Conservation (phyloP, 2,113 vertebrate species). For the Merops nubicus region DNA sequence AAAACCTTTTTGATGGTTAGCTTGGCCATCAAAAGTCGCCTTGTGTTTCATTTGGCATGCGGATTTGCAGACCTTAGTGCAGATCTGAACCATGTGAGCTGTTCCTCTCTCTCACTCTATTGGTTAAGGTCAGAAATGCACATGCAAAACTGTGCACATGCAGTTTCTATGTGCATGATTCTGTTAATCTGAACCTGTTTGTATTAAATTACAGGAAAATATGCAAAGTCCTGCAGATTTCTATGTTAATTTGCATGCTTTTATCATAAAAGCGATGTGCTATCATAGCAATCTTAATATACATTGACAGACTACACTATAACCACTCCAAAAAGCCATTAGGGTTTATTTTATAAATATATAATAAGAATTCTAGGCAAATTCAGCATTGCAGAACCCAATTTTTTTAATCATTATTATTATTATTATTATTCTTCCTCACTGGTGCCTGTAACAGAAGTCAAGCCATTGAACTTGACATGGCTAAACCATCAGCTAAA, state of each 20-base stretch:
- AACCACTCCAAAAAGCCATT: constrained; percentile 56
- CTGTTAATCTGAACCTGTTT: constrained; percentile 36
- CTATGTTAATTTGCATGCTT: constrained; percentile 64
- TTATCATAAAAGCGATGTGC: constrained; percentile 56
- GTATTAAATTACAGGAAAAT: constrained; percentile 38
- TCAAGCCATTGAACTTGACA: background rate
- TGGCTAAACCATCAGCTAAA: background rate
- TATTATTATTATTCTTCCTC: too few species aligned
- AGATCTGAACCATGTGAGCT: background rate
- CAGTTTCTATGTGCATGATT: background rate
- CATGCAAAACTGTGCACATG: background rate
- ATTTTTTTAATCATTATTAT: background rate
- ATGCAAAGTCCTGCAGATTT: constrained; percentile 55
- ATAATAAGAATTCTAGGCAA: constrained; percentile 35
- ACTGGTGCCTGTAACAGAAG: constrained; percentile 24
- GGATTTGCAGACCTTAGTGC: background rate
- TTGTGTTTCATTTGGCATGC: constrained; percentile 12
- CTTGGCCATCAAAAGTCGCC: constrained; percentile 30
- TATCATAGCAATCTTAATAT: constrained; percentile 66
- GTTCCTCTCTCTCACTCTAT: background rate
- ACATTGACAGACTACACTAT: constrained; percentile 49
- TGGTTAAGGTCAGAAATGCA: background rate
- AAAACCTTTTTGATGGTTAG: constrained; percentile 49
- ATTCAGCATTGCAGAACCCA: constrained; percentile 2
- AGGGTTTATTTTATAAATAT: constrained; percentile 43